Evolutionary conservation across 2,797 vertebrate genomes (phyloP).

Genomic region (Esox masquinongy): DNA sequence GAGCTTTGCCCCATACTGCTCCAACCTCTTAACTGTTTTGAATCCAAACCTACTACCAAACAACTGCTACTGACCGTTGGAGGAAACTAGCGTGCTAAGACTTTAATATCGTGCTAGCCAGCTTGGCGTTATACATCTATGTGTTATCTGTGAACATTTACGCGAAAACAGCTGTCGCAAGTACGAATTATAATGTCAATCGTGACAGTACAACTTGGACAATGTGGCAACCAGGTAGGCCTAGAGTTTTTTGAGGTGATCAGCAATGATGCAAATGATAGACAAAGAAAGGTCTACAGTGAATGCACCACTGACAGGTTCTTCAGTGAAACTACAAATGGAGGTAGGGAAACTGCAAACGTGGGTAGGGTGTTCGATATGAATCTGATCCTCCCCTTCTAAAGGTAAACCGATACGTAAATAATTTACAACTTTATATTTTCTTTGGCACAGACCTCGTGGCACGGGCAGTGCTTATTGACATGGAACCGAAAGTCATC

Average conservation of each 20-base stretch:
- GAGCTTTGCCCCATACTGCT: not conserved
- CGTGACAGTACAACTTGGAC: slow-evolving; percentile 92
- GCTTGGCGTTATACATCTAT: not conserved
- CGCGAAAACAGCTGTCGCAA: not conserved
- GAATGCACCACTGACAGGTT: slow-evolving; percentile 81
- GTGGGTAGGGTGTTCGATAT: not conserved
- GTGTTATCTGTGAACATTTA: not conserved
- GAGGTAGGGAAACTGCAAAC: slow-evolving; percentile 69
- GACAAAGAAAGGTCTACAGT: slow-evolving; percentile 70
- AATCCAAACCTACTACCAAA: not conserved
- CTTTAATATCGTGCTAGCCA: not conserved
- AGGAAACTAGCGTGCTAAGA: not conserved
- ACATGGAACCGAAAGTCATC: slow-evolving; percentile 98
- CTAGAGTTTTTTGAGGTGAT: slow-evolving; percentile 83
- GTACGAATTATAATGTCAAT: slow-evolving; percentile 79
- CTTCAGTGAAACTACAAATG: slow-evolving; percentile 75
- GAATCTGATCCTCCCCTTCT: not conserved
- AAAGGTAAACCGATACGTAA: not conserved
- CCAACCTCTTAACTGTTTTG: not conserved
- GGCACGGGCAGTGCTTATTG: slow-evolving; percentile 88
- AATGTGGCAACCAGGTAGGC: slow-evolving; percentile 95
- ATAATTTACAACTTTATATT: not conserved
- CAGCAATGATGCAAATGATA: slow-evolving; percentile 69
- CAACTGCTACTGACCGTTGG: not conserved
- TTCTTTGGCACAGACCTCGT: slow-evolving; percentile 64